These are phyloP conservation scores for Limanda limanda DNA, from an alignment of 2,113 vertebrate species.

Conservation along the genomic window DNA sequence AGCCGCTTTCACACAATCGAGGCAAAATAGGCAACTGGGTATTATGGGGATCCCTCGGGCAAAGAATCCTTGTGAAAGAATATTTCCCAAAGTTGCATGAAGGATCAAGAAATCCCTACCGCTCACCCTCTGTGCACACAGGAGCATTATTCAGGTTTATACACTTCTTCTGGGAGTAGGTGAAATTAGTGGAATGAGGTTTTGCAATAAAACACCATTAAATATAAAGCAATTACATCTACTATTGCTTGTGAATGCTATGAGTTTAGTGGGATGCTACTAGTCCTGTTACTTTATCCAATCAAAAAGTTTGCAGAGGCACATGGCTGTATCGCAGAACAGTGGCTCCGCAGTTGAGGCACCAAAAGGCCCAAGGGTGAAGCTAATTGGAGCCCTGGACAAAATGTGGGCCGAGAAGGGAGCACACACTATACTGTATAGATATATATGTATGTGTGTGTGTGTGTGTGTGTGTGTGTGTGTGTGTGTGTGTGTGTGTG, in stretches of 20 bases:
- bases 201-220: too few species aligned
- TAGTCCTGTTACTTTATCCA: neutral
- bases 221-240: too few species aligned
- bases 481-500: too few species aligned
- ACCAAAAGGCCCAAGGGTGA: slow-evolving; percentile 22
- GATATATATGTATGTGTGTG: neutral
- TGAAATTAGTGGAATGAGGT: neutral
- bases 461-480: too few species aligned
- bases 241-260: neutral
- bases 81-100: neutral
- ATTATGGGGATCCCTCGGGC: neutral
- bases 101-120: too few species aligned
- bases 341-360: slow-evolving; percentile 6
- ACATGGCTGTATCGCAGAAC: neutral
- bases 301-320: slow-evolving; percentile 10
- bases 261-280: neutral
- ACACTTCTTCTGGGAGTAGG: neutral
- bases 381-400: slow-evolving; percentile 38
- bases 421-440: slow-evolving; percentile 7
- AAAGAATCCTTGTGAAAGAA: neutral
- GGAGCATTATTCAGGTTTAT: neutral
- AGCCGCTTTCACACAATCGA: neutral
- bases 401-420: slow-evolving; percentile 1
- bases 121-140: neutral
- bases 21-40: neutral